phyloP scores from a whole-genome alignment of 2,797 vertebrate species.

The Carduelis carduelis region DNA sequence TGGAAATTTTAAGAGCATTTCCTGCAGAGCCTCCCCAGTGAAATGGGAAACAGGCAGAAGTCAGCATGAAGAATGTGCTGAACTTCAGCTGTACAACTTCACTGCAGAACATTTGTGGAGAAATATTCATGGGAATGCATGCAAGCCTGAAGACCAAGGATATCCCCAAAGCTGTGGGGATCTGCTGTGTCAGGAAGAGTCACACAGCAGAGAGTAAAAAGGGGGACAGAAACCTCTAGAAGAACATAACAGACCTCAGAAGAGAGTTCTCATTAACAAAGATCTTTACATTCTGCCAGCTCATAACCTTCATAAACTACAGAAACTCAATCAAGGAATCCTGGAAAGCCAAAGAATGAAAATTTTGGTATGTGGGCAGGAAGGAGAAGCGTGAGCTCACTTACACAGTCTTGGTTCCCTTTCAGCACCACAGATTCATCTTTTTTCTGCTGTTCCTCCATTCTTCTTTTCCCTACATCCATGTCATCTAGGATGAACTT shows the following conservation, averaged over 20 bases:
- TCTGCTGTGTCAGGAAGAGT: background rate
- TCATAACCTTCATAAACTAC: background rate
- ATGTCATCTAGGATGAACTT: slow-evolving; percentile 68
- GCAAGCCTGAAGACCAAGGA: background rate
- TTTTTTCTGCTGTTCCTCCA: slow-evolving; percentile 74
- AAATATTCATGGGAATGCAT: background rate
- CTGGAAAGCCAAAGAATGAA: background rate
- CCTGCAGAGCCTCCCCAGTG: background rate
- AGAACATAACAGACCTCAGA: background rate
- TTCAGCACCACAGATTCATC: slow-evolving; percentile 69
- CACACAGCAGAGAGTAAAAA: background rate
- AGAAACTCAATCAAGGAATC: background rate
- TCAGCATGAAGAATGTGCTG: background rate
- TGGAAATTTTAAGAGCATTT: background rate
- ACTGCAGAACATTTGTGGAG: background rate
- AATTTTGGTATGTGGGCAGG: background rate
- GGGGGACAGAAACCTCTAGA: background rate
- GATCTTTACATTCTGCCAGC: background rate
- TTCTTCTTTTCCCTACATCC: slow-evolving; percentile 71
- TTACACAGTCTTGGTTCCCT: slow-evolving; percentile 71
- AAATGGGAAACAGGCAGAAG: background rate
- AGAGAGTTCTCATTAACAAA: background rate
- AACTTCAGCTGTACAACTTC: background rate
- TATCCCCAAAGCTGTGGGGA: background rate
- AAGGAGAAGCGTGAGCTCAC: background rate